Percentiles rank a stretch among this genome's conserved stretches.
These are phyloP conservation scores for Falco biarmicus DNA, from an alignment of 2,797 vertebrate genomes.

Conservation along the genomic window DNA sequence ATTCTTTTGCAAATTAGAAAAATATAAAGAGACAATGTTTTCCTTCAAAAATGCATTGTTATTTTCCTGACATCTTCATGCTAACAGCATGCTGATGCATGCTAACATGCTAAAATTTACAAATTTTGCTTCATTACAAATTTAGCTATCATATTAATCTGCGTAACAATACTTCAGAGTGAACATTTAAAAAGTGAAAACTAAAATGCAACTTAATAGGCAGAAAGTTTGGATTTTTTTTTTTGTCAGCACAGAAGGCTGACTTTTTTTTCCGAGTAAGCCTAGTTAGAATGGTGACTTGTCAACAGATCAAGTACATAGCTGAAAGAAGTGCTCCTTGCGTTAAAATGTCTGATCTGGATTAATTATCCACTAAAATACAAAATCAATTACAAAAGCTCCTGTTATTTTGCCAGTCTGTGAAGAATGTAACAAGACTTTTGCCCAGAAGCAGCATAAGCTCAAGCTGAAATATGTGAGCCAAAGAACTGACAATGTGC, in stretches of 20 bases:
- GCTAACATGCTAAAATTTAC: neutral
- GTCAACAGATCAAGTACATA: neutral
- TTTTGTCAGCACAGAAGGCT: neutral
- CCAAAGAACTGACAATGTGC: neutral
- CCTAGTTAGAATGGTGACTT: neutral
- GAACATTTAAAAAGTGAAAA: neutral
- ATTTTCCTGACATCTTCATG: neutral
- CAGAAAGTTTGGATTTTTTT: neutral
- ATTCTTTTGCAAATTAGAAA: neutral
- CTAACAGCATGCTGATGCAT: neutral
- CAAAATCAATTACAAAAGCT: neutral
- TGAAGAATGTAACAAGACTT: neutral
- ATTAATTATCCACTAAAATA: slow-evolving; percentile 34
- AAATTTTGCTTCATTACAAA: neutral
- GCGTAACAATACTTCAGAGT: neutral
- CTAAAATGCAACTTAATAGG: neutral
- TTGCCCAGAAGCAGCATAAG: neutral
- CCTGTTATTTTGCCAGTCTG: neutral
- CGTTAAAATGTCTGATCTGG: slow-evolving; percentile 28
- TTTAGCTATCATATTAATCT: neutral
- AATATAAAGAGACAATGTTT: neutral
- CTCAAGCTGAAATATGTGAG: neutral
- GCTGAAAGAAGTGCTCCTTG: neutral
- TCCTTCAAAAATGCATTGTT: neutral
- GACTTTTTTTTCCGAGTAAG: neutral